Evolutionary conservation across 2,888 invertebrate species (phyloP).

Genomic region (Entomobrya proxima): DNA sequence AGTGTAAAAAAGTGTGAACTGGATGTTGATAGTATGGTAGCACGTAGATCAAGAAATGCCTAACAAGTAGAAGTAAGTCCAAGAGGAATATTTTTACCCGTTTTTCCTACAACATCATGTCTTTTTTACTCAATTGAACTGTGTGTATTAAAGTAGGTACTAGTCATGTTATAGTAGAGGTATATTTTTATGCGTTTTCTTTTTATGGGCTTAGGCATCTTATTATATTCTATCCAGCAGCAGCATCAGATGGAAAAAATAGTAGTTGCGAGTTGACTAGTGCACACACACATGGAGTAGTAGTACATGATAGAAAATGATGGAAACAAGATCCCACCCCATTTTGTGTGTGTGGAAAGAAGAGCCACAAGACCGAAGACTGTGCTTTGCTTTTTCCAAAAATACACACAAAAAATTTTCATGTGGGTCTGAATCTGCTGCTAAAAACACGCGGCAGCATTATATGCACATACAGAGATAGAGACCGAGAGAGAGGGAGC

Average conservation of each 20-base stretch:
- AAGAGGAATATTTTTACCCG: constrained; percentile 7
- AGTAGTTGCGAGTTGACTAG: background rate
- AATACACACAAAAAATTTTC: constrained; percentile 12
- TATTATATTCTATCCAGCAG: too few species aligned
- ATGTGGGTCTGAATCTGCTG: background rate
- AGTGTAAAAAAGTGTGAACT: background rate
- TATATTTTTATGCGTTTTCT: background rate
- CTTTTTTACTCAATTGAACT: constrained; percentile 15
- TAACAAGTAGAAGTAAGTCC: background rate
- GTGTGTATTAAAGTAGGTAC: background rate
- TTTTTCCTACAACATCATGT: constrained; percentile 4
- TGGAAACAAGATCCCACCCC: constrained; percentile 30
- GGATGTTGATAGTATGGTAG: background rate
- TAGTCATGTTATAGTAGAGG: background rate
- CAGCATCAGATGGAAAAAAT: background rate
- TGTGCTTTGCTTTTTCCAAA: background rate
- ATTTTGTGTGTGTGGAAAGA: background rate
- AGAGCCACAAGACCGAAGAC: background rate
- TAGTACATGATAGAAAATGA: background rate
- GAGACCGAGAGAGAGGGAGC: background rate
- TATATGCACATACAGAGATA: background rate
- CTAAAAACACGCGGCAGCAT: constrained; percentile 6
- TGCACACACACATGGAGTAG: background rate
- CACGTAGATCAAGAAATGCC: background rate
- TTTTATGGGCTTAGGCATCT: background rate